Evolutionary conservation across 2,888 invertebrate species (phyloP), one percentile per base, ranked within the genome.

Genomic region (Leptinotarsa juncta): DNA sequence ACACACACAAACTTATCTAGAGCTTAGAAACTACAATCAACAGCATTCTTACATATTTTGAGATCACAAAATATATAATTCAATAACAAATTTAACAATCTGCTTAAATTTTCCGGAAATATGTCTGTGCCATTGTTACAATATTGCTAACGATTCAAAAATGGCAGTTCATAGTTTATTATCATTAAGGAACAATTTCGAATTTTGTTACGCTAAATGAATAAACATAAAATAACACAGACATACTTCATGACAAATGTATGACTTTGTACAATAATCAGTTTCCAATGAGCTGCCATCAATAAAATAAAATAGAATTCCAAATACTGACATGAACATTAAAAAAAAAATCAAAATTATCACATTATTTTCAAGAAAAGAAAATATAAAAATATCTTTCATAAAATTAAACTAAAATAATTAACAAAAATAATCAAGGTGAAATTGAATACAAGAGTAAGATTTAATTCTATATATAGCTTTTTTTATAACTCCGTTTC

Each of bases 31-130:
- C 82, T 84, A 84, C 83, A 84, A 83, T 86, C 85, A 87, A 86
- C 86, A 85, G 85, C 85, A 86, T 86, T 82, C 84, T 85, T 86
- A 86, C 86, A 86, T 86, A 86, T 87, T 87, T 87, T 88, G 88
- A 88, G 88, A 88, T 88, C 88, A 88, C 87, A 88, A 88, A 88
- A 87, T 86, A 87, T 85, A 87, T 86, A 86, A 84, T 83, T 86
- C 84, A 85, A 84, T 86, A 86, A 87, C 86, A 87, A 87, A 87
- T 87, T 85, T 83, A 87, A 87, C 86, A 86, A 86, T 85, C 82
- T 76, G 74, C 74, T 78, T 72, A 77, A 75, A 80, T 77, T 77
- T 73, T 76, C 74, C 75, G 69, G 72, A 77, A 80, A 78, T 75
- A 73, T 73, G 78, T 72, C 77, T 72, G 76, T 71, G 20, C 65